These are phyloP conservation scores for Dioctria rufipes DNA, from an alignment of 2,888 invertebrate species.

Conservation along the genomic window DNA sequence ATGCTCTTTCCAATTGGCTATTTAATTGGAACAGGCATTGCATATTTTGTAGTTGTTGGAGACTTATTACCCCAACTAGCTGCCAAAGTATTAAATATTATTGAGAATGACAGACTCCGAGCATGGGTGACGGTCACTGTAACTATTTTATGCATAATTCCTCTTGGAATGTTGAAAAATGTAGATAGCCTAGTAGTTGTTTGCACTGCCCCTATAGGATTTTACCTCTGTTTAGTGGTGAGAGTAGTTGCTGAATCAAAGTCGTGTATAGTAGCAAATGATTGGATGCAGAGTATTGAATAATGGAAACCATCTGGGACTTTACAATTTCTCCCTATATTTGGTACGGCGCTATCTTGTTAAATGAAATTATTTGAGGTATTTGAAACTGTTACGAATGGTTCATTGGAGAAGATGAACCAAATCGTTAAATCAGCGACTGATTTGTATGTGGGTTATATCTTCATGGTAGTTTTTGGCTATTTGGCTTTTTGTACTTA, in stretches of 20 bases:
- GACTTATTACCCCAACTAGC: slow-evolving; percentile 95
- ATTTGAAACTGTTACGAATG: slow-evolving; percentile 90
- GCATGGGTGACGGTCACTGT: slow-evolving; percentile 80
- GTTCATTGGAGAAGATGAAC: slow-evolving; percentile 91
- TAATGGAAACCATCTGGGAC: slow-evolving; percentile 90
- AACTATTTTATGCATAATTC: slow-evolving; percentile 87
- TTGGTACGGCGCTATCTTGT: slow-evolving; percentile 96
- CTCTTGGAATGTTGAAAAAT: slow-evolving; percentile 89
- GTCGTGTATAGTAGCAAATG: slow-evolving; percentile 80
- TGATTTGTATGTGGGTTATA: slow-evolving; percentile 94
- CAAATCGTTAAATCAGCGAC: slow-evolving; percentile 89
- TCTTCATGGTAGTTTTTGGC: slow-evolving; percentile 93
- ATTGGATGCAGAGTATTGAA: slow-evolving; percentile 82
- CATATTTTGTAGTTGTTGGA: slow-evolving; percentile 98
- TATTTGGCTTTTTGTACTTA: slow-evolving; percentile 87
- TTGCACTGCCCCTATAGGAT: slow-evolving; percentile 90
- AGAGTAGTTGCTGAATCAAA: slow-evolving; percentile 88
- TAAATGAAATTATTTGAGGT: slow-evolving; percentile 97
- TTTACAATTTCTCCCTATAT: slow-evolving; percentile 94
- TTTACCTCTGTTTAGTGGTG: slow-evolving; percentile 90
- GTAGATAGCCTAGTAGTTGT: slow-evolving; percentile 91
- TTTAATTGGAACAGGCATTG: slow-evolving; percentile 94
- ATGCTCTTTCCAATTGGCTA: slow-evolving; percentile 91
- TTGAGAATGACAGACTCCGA: slow-evolving; percentile 78
- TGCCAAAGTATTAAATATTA: slow-evolving; percentile 82